phyloP scores from a whole-genome alignment of 1,140 invertebrate genomes.

The Drosophila lini region DNA sequence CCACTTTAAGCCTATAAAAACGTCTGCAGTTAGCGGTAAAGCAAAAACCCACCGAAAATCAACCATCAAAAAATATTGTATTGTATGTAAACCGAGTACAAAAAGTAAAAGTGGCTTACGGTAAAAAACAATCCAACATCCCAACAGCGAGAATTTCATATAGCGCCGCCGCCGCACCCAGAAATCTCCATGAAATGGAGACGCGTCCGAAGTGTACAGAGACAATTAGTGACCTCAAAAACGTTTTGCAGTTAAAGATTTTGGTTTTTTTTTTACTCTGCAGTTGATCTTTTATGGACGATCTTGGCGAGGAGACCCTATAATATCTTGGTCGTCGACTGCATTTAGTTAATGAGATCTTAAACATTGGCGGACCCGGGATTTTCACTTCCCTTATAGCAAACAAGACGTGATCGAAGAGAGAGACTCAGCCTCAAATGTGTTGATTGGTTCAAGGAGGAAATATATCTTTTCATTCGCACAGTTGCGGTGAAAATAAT shows the following conservation, averaged over 20 bases:
- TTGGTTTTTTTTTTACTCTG: conserved; percentile 17
- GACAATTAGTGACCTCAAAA: conserved; percentile 79
- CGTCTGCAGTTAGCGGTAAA: conserved; percentile 64
- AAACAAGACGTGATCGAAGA: conserved; percentile 55
- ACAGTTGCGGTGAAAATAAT: background rate
- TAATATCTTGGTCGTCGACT: conserved; percentile 55
- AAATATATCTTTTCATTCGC: background rate
- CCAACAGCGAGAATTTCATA: conserved; percentile 53
- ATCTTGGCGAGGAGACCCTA: conserved; percentile 48
- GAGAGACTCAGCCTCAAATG: conserved; percentile 30
- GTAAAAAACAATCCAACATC: conserved; percentile 55
- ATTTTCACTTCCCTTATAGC: conserved; percentile 59
- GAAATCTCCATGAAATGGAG: conserved; percentile 44
- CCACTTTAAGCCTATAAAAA: conserved; percentile 78
- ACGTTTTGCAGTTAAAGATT: conserved; percentile 73
- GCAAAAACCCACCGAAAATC: conserved; percentile 18
- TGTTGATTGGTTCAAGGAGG: background rate
- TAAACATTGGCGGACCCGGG: conserved; percentile 45
- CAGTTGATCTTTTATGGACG: conserved; percentile 60
- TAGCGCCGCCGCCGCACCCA: conserved; percentile 49
- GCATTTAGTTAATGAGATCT: conserved; percentile 74
- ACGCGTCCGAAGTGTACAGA: conserved; percentile 50
- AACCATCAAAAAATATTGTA: conserved; percentile 13
- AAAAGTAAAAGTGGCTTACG: conserved; percentile 82
- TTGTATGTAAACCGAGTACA: conserved; percentile 22